Evolutionary conservation across 2,797 vertebrate genomes (phyloP).

Genomic region (Oryzias sinensis): DNA sequence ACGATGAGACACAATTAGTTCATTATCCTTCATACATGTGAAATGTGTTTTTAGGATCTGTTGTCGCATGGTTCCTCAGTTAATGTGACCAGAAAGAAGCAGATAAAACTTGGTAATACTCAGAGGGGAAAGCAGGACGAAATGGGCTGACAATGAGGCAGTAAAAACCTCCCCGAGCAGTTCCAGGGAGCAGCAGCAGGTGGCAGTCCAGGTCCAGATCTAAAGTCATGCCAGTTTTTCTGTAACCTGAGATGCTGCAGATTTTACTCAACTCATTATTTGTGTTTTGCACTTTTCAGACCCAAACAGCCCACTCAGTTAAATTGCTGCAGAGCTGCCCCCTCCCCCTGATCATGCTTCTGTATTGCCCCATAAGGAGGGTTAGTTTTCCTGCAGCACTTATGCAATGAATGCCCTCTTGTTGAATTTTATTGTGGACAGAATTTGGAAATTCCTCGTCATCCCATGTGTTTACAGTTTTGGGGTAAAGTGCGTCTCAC

Average conservation of each 20-base stretch:
- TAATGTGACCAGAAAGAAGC: too few species aligned
- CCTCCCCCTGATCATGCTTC: background rate
- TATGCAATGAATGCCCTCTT: constrained; percentile 38
- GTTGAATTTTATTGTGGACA: constrained; percentile 35
- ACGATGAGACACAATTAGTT: too few species aligned
- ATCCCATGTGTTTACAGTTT: constrained; percentile 39
- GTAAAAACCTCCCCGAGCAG: too few species aligned
- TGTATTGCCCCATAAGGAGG: background rate
- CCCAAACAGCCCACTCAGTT: too few species aligned
- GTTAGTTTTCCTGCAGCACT: constrained; percentile 4
- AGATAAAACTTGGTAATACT: too few species aligned
- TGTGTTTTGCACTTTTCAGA: background rate
- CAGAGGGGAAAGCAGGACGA: too few species aligned
- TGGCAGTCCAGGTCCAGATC: background rate
- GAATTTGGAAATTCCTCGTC: constrained; percentile 56
- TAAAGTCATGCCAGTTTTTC: background rate
- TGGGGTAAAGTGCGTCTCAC: constrained; percentile 54
- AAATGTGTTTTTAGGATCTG: too few species aligned
- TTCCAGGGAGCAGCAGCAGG: background rate
- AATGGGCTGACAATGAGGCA: too few species aligned
- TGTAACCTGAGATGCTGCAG: background rate
- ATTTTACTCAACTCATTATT: background rate
- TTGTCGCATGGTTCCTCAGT: too few species aligned
- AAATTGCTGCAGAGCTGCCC: background rate
- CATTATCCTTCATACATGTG: too few species aligned